Percentiles rank a stretch among this genome's conserved stretches.
phyloP scores from a whole-genome alignment of 1,140 invertebrate genomes.

The Leptinotarsa lineolata region DNA sequence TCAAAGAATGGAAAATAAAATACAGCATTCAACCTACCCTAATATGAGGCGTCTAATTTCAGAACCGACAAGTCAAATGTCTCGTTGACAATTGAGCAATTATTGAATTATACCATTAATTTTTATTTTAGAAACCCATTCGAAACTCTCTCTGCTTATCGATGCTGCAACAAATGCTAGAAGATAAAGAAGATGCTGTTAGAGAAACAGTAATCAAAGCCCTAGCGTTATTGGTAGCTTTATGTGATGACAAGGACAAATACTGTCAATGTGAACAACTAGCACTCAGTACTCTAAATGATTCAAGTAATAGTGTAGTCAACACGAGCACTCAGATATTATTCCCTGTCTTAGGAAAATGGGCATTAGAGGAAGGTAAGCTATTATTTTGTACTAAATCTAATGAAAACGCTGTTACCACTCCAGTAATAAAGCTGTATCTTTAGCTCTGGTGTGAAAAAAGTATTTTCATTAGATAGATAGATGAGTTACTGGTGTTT shows the following conservation, averaged over 20 bases:
- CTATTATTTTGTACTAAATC: slow-evolving; percentile 2
- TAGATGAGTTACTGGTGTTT: no score
- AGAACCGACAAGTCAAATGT: no score
- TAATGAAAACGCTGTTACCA: not conserved
- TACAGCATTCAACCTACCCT: no score
- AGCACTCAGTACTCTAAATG: slow-evolving; percentile 61
- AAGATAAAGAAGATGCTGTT: slow-evolving; percentile 72
- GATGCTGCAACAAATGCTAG: slow-evolving; percentile 77
- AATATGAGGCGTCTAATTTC: no score
- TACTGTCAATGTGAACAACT: slow-evolving; percentile 68
- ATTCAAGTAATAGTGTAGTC: slow-evolving; percentile 60
- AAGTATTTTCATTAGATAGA: no score
- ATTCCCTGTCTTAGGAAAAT: slow-evolving; percentile 65
- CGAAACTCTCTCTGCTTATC: slow-evolving; percentile 74
- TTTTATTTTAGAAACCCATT: slow-evolving; percentile 58
- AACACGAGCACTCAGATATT: slow-evolving; percentile 58
- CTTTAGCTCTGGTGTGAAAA: no score
- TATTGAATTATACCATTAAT: no score
- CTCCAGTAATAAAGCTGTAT: no score
- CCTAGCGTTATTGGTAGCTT: slow-evolving; percentile 66
- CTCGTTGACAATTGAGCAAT: no score
- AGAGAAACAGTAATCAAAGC: slow-evolving; percentile 67
- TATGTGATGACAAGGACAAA: slow-evolving; percentile 72
- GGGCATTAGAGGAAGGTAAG: slow-evolving; percentile 58
- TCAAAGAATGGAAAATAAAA: no score